A percentile compares a stretch with the other conserved stretches of the same genome.
Conservation (phyloP, 2,113 vertebrate genomes). For the Osmerus eperlanus region DNA sequence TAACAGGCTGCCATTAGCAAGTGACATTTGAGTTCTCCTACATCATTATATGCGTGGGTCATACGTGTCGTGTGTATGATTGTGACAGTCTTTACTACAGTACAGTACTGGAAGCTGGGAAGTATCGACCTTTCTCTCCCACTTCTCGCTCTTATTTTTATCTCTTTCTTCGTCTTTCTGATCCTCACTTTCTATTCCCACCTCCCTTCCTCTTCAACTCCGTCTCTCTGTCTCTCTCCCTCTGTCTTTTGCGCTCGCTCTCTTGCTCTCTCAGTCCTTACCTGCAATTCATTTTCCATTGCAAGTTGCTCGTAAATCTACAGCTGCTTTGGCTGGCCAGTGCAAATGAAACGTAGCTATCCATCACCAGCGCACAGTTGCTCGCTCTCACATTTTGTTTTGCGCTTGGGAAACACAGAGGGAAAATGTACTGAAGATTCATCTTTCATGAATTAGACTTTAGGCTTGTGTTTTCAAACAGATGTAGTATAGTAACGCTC, state of each 20-base stretch:
- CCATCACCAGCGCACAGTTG: constrained; percentile 7
- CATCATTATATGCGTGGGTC: constrained; percentile 24
- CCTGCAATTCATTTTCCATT: background rate
- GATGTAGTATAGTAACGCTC: constrained; percentile 33
- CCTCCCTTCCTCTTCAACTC: background rate
- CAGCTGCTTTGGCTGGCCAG: constrained; percentile 14
- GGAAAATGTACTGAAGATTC: constrained; percentile 36
- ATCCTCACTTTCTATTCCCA: background rate
- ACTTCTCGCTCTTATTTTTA: background rate
- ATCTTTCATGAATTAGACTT: constrained; percentile 37
- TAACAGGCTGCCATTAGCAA: constrained; percentile 48
- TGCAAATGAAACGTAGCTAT: constrained; percentile 13
- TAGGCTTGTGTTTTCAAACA: constrained; percentile 35
- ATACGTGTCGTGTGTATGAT: constrained; percentile 19
- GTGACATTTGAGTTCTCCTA: constrained; percentile 55
- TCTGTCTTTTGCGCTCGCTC: constrained; percentile 6
- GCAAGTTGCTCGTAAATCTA: constrained; percentile 18
- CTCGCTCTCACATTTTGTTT: constrained; percentile 7
- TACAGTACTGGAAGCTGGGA: constrained; percentile 7
- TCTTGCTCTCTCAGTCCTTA: constrained; percentile 1
- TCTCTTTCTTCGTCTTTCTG: background rate
- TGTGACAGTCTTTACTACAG: constrained; percentile 20
- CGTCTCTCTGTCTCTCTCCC: background rate
- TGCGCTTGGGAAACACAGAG: constrained; percentile 24
- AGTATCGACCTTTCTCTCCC: constrained; percentile 6